Evolutionary conservation across 2,888 invertebrate species (phyloP).

Genomic region (Drosophila ustulata): DNA sequence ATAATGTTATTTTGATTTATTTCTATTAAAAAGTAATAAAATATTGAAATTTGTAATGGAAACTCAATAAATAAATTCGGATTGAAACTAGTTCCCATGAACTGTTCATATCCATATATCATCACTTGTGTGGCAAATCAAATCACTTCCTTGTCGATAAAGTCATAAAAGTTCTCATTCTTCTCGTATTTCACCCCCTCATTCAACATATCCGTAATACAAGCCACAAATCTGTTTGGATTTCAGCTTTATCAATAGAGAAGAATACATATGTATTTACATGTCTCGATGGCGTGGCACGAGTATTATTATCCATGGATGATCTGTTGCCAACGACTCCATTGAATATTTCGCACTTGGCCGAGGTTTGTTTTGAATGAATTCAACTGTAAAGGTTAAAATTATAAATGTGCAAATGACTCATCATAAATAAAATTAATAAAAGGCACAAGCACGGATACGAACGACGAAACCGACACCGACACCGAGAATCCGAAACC

Average conservation of each 20-base stretch:
- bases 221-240: conserved; percentile 26
- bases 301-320: conserved; percentile 33
- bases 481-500: conserved; percentile 23
- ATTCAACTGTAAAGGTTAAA: conserved; percentile 84
- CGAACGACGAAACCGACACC: conserved; percentile 29
- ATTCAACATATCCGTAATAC: background rate
- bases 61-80: background rate
- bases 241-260: conserved; percentile 23
- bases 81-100: background rate
- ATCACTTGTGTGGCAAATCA: background rate
- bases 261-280: conserved; percentile 23
- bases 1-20: too few relatives aligned
- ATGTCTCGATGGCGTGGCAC: conserved; percentile 7
- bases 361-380: conserved; percentile 72
- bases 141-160: conserved; percentile 5
- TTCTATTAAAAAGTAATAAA: too few relatives aligned
- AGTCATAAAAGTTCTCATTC: conserved; percentile 11
- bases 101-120: background rate
- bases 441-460: conserved; percentile 67
- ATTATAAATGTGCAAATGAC: conserved; percentile 84
- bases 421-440: conserved; percentile 85
- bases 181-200: background rate
- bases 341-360: conserved; percentile 43
- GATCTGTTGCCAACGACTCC: conserved; percentile 35
- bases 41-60: too few relatives aligned